A percentile compares a stretch with the other conserved stretches of the same genome.
Conservation (phyloP, 2,888 invertebrate genomes). For the Cactoblastis cactorum region DNA sequence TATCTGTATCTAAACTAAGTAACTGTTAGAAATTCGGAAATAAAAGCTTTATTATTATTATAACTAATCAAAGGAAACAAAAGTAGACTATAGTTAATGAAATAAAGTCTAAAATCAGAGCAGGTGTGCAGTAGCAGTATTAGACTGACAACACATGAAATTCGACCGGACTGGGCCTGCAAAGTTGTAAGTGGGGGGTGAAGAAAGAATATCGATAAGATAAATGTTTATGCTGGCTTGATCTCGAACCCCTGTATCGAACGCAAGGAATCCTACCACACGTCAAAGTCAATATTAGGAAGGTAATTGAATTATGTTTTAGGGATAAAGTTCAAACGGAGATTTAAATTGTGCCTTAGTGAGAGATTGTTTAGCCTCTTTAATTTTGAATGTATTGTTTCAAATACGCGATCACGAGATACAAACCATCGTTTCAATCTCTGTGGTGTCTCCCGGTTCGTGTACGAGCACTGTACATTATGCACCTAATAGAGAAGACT, state of each 20-base stretch:
- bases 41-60: no score
- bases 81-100: no score
- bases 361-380: constrained; percentile 61
- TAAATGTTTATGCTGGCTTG: neutral
- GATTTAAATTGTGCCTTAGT: constrained; percentile 78
- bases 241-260: constrained; percentile 5
- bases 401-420: constrained; percentile 32
- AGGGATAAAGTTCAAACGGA: constrained; percentile 73
- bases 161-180: no score
- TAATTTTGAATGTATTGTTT: constrained; percentile 47
- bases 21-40: no score
- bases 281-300: constrained; percentile 20
- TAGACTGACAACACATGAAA: no score
- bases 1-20: no score
- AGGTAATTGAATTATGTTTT: constrained; percentile 66
- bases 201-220: neutral
- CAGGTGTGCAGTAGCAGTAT: no score
- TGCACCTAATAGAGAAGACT: constrained; percentile 43
- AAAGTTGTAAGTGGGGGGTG: no score
- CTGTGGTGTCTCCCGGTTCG: constrained; percentile 26
- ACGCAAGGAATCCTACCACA: neutral
- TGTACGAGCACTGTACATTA: constrained; percentile 55
- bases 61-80: no score
- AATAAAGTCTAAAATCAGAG: no score
- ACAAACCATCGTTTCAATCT: constrained; percentile 1